Percentiles rank a stretch among this genome's conserved stretches.
Conservation (phyloP, 2,888 invertebrate genomes). For the Argyresthia albistria region DNA sequence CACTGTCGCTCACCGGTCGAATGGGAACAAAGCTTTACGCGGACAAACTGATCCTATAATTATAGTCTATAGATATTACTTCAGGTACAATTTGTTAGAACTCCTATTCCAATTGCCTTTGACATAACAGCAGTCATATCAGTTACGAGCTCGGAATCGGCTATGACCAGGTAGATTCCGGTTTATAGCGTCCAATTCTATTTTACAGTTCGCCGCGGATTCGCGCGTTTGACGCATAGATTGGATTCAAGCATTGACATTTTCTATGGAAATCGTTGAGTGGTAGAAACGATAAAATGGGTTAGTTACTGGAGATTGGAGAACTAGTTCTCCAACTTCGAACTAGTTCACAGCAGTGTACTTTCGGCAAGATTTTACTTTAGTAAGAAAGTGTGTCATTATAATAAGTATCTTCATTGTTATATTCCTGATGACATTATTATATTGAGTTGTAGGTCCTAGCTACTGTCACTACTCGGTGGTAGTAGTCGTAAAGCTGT, state of each 20-base stretch:
- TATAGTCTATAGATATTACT: neutral
- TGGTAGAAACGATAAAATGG: neutral
- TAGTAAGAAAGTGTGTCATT: too few relatives aligned
- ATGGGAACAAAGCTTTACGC: neutral
- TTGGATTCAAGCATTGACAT: neutral
- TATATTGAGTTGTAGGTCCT: too few relatives aligned
- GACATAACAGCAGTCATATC: neutral
- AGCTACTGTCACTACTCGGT: too few relatives aligned
- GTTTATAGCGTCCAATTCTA: conserved; percentile 62
- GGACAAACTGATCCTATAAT: neutral
- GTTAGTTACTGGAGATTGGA: neutral
- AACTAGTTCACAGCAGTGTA: too few relatives aligned
- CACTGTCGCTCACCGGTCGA: neutral
- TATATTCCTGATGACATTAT: too few relatives aligned
- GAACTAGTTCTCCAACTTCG: too few relatives aligned
- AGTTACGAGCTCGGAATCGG: conserved; percentile 33
- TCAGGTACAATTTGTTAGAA: neutral
- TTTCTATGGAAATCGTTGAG: too few relatives aligned
- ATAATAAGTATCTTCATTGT: too few relatives aligned
- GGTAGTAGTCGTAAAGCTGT: too few relatives aligned
- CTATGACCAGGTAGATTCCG: conserved; percentile 41
- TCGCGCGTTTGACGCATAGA: neutral
- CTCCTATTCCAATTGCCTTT: neutral
- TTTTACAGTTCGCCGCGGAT: conserved; percentile 29
- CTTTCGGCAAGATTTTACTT: too few relatives aligned